phyloP scores from a whole-genome alignment of 2,888 invertebrate species.

The Biston betularia region DNA sequence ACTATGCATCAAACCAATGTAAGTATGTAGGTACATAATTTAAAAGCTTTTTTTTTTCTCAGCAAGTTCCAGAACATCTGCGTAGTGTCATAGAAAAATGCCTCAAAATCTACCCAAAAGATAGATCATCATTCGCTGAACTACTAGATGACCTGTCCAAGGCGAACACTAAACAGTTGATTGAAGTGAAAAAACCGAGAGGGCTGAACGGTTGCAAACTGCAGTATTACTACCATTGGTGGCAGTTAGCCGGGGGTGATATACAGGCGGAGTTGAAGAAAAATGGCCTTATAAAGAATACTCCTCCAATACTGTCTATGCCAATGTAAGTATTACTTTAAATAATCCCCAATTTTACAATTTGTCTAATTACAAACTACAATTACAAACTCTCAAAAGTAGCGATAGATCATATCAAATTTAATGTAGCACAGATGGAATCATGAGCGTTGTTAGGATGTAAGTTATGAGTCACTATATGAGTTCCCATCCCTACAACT shows the following conservation, averaged over 20 bases:
- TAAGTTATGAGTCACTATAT: too few species aligned
- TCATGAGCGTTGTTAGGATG: too few species aligned
- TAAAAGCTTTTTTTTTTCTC: slow-evolving; percentile 41
- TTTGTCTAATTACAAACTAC: too few species aligned
- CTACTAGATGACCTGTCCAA: slow-evolving; percentile 80
- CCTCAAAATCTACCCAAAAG: slow-evolving; percentile 88
- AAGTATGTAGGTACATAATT: too few species aligned
- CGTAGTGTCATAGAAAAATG: slow-evolving; percentile 90
- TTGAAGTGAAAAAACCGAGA: slow-evolving; percentile 74
- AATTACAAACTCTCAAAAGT: too few species aligned
- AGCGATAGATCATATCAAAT: too few species aligned
- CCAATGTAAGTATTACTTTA: slow-evolving; percentile 87
- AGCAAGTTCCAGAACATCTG: slow-evolving; percentile 87
- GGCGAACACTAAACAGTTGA: slow-evolving; percentile 69
- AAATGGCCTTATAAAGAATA: slow-evolving; percentile 95
- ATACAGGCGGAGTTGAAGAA: slow-evolving; percentile 95
- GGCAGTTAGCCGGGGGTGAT: slow-evolving; percentile 98
- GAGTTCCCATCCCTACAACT: too few species aligned
- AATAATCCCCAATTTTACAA: too few species aligned
- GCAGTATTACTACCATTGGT: slow-evolving; percentile 96
- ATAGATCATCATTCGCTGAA: slow-evolving; percentile 83
- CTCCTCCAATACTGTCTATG: slow-evolving; percentile 92
- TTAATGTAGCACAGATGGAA: too few species aligned
- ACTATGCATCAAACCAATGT: too few species aligned
- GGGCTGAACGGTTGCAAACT: slow-evolving; percentile 86